These are phyloP conservation scores for Collichthys lucidus DNA, from an alignment of 2,113 vertebrate species.

Conservation along the genomic window DNA sequence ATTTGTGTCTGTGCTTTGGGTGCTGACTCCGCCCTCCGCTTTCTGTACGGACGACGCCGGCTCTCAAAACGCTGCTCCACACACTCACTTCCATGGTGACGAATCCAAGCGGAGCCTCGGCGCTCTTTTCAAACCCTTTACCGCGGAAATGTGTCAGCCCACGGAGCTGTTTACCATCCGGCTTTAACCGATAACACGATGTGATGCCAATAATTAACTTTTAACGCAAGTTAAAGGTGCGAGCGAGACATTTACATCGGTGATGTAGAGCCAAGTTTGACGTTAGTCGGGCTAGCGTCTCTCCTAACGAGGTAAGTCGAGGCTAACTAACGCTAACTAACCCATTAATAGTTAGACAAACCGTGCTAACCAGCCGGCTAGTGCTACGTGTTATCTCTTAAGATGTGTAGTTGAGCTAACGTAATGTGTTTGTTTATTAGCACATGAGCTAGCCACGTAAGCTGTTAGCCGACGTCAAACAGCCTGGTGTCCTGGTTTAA, in stretches of 20 bases:
- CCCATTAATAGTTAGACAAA: background rate
- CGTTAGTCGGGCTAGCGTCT: conserved; percentile 30
- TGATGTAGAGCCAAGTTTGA: conserved; percentile 14
- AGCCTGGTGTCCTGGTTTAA: no score
- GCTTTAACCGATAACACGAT: no score
- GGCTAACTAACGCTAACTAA: background rate
- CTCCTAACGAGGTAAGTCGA: conserved; percentile 11
- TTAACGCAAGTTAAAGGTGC: fast-evolving
- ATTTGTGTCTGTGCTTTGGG: no score
- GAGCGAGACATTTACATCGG: background rate
- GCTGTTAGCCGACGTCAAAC: background rate
- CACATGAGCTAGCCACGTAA: background rate
- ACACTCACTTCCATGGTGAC: conserved; percentile 68
- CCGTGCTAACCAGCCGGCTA: background rate
- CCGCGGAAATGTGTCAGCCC: conserved; percentile 58
- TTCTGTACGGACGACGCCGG: conserved; percentile 10
- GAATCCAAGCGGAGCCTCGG: conserved; percentile 71
- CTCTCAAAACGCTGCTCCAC: conserved; percentile 1
- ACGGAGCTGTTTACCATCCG: fast-evolving
- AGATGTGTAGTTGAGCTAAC: background rate
- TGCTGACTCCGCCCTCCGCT: conserved; percentile 17
- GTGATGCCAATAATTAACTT: background rate
- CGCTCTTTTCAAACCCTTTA: conserved; percentile 91
- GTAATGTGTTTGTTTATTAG: no score
- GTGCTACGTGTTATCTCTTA: background rate